A percentile compares a stretch with the other conserved stretches of the same genome.
These are phyloP conservation scores for Gorsachius magnificus DNA, from an alignment of 2,797 vertebrate genomes.

Conservation along the genomic window DNA sequence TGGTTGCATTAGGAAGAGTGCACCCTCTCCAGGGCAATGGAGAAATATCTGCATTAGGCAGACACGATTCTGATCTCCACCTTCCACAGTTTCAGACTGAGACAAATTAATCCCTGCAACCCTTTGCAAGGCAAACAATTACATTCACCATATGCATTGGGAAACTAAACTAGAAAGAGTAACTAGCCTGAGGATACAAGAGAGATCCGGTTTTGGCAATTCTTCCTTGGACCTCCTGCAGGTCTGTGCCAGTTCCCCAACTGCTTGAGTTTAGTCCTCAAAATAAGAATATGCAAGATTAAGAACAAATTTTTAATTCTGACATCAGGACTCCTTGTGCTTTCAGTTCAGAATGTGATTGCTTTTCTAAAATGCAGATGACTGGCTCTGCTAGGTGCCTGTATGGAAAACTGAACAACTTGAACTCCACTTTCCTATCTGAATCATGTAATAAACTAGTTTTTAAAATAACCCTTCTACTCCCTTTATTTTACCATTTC, in stretches of 20 bases:
- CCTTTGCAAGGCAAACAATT: not conserved
- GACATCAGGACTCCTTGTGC: not conserved
- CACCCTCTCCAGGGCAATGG: not conserved
- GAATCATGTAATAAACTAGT: not conserved
- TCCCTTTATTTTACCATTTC: not conserved
- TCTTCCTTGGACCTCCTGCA: not conserved
- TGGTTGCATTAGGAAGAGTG: fast-evolving
- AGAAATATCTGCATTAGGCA: not conserved
- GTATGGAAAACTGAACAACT: not conserved
- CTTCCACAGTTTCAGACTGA: not conserved
- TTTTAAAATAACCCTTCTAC: not conserved
- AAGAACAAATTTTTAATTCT: not conserved
- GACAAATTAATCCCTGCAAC: not conserved
- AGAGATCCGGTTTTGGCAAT: not conserved
- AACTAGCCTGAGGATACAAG: not conserved
- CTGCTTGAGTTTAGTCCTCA: not conserved
- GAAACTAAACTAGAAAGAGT: not conserved
- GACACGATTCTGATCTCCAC: not conserved
- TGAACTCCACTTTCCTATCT: not conserved
- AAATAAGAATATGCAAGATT: not conserved
- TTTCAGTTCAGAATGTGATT: not conserved
- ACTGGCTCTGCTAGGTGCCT: not conserved
- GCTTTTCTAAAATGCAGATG: not conserved
- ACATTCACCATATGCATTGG: not conserved
- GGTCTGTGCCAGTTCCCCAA: not conserved